Conservation (phyloP, 2,797 vertebrate species). For the Xiphorhynchus erythropygius region DNA sequence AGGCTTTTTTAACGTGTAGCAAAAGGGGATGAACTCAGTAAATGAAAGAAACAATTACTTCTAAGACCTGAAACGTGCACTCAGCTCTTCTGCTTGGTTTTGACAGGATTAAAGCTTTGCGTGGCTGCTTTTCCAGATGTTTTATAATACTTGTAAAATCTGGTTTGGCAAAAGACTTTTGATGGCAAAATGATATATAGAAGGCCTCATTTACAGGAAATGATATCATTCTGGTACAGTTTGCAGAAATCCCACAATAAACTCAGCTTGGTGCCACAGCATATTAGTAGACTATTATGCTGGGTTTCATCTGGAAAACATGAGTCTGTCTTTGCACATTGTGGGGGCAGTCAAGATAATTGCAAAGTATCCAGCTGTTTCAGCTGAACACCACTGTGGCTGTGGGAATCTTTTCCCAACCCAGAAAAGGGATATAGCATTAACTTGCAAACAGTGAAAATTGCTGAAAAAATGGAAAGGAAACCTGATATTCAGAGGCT, state of each 20-base stretch:
- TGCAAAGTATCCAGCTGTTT: conserved; percentile 72
- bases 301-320: conserved; percentile 62
- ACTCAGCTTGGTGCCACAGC: conserved; percentile 74
- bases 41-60: not conserved
- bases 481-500: conserved; percentile 20
- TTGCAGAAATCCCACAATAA: conserved; percentile 77
- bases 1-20: not conserved
- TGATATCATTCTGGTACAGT: conserved; percentile 74
- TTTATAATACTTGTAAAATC: conserved; percentile 71
- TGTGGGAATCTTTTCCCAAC: conserved; percentile 40
- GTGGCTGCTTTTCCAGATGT: conserved; percentile 57
- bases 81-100: conserved; percentile 35
- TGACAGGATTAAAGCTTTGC: conserved; percentile 45
- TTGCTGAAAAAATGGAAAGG: conserved; percentile 52
- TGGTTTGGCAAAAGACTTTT: conserved; percentile 70
- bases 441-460: conserved; percentile 75
- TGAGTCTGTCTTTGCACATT: conserved; percentile 52
- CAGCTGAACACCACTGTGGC: conserved; percentile 51
- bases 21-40: not conserved
- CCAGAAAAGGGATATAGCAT: conserved; percentile 41
- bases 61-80: not conserved
- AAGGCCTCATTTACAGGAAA: conserved; percentile 79
- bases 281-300: conserved; percentile 67
- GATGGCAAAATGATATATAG: conserved; percentile 74
- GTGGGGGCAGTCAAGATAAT: conserved; percentile 60